Base-by-base conservation (phyloP, 1,140 invertebrate species). In the Plectrocnemia conspersa region DNA sequence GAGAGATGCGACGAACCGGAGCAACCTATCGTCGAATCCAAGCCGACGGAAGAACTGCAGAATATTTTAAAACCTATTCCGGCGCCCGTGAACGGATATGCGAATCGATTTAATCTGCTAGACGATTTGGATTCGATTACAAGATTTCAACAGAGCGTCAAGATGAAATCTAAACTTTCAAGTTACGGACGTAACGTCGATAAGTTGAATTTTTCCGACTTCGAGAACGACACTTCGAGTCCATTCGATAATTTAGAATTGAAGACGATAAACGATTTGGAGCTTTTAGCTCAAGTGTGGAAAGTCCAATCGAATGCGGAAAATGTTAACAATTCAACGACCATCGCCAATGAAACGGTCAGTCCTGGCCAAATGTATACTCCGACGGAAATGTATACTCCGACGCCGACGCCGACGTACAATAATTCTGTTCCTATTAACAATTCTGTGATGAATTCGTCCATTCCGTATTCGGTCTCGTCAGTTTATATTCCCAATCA, bases 241-340 rank as follows among this genome's bases (percentile, higher is more conserved):
- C 90, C 90, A 1, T 93, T 93, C 73, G 90, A 93, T 75, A 89
- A 90, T 74, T 82, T 92, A 70, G 89, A 91, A 75, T 67, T 93
- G 22, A 91, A 93, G 72, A 90, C 88, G 27, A 88, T 93, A 33
- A 92, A 93, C 72, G 89, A 92, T 68, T 82, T 92, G 74, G 89
- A 91, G 69, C 82, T 91, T 68, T 72, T 93, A 36, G 88, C 88
- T 3, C 82, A 88, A 69, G 81, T 87, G 21, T 62, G 81, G 35
- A 75, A 79, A 21, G 36, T 36, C n/a, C 50, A 60, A 23, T 45
- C 42, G n/a, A 11, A 24, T 16, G 19, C 46, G 4, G 19, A 32
- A 27, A 9, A 6, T 46, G 44, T n/a, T 15, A 25, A 24, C 22
- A 40, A 15, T 7, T 9, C 15, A 40, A 40, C 5, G 36, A 40